phyloP scores from a whole-genome alignment of 2,888 invertebrate species.

The Cepaea hortensis region DNA sequence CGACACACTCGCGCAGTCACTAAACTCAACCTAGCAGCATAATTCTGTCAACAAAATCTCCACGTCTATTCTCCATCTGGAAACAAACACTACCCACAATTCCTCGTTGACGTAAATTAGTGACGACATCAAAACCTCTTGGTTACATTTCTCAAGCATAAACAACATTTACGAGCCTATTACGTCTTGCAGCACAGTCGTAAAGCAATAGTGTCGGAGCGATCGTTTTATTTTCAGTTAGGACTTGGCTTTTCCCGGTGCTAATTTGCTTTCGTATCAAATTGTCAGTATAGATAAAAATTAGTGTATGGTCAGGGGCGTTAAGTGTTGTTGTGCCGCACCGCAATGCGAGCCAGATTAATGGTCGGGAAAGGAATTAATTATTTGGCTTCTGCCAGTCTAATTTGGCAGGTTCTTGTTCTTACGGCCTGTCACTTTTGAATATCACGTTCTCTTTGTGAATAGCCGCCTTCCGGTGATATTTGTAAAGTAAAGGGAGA shows the following conservation, averaged over 20 bases:
- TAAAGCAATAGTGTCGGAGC: conserved; percentile 4
- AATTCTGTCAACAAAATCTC: not conserved
- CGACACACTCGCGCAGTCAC: not conserved
- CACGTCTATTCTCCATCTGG: not conserved
- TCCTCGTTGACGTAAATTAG: not conserved
- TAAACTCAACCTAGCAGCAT: not conserved
- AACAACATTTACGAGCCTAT: conserved; percentile 8
- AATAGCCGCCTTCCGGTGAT: too few relatives aligned
- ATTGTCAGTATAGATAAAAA: conserved; percentile 12
- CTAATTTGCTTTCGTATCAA: conserved; percentile 5
- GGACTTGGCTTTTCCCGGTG: not conserved
- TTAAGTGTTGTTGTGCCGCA: too few relatives aligned
- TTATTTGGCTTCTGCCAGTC: too few relatives aligned
- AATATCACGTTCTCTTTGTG: too few relatives aligned
- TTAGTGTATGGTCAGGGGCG: not conserved
- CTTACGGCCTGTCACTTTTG: too few relatives aligned
- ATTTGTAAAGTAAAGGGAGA: too few relatives aligned
- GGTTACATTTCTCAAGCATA: not conserved
- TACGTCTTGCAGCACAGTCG: not conserved
- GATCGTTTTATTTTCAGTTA: not conserved
- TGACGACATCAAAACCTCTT: not conserved
- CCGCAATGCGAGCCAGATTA: too few relatives aligned
- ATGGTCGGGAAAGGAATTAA: too few relatives aligned
- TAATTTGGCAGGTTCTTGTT: too few relatives aligned
- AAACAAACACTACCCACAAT: conserved; percentile 2